Conservation (phyloP, 1,140 invertebrate genomes). For the Drosophila pseudoananassae region DNA sequence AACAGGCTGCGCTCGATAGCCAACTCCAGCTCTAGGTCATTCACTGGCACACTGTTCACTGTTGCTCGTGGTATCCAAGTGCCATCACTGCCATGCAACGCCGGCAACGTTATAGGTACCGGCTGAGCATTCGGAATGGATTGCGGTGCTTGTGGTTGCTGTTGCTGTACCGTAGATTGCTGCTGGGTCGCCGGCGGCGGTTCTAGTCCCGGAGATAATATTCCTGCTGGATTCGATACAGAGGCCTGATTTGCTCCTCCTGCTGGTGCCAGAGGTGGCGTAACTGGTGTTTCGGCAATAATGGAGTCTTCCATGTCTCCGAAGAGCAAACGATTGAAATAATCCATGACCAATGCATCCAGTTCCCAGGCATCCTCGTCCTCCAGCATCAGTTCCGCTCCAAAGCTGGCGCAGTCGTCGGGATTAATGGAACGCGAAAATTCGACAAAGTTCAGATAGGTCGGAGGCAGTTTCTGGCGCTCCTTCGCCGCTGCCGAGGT, state of each 20-base stretch:
- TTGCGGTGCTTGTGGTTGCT: no score
- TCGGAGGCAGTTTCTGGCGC: not conserved
- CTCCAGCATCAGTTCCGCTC: constrained; percentile 29
- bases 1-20: constrained; percentile 46
- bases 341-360: constrained; percentile 2
- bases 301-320: no score
- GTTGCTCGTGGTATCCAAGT: no score
- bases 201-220: not conserved
- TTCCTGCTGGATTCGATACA: not conserved
- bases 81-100: no score
- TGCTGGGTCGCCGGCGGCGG: not conserved
- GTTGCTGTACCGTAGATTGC: not conserved
- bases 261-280: not conserved
- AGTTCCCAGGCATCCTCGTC: constrained; percentile 33
- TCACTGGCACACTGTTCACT: not conserved
- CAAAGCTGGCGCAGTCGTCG: constrained; percentile 44
- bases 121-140: not conserved
- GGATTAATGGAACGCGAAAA: constrained; percentile 46
- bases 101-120: not conserved
- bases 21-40: constrained; percentile 26
- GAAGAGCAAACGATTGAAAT: not conserved
- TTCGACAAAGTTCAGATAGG: constrained; percentile 43
- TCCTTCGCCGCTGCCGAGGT: not conserved
- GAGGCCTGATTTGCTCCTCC: not conserved
- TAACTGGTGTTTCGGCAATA: no score